Conservation (phyloP, 2,113 vertebrate species). For the Channa maculata region DNA sequence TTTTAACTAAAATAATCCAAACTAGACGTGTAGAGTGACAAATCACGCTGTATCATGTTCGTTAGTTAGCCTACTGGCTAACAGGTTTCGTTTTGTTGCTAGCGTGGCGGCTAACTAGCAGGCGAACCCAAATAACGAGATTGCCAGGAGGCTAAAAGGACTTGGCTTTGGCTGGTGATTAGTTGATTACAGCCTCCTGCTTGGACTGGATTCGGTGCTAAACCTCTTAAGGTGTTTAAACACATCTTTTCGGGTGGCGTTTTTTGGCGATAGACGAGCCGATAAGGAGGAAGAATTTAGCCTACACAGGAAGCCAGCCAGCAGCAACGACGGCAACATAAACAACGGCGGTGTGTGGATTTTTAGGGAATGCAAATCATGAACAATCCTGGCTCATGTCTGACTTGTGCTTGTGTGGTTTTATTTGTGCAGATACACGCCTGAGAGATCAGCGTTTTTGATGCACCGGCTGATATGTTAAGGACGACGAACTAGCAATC, state of each 20-base stretch:
- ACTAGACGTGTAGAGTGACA: not conserved
- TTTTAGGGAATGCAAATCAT: constrained; percentile 14
- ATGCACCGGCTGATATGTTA: not conserved
- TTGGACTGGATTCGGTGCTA: constrained; percentile 8
- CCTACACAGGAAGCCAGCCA: constrained; percentile 65
- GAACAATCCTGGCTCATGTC: constrained; percentile 10
- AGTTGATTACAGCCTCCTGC: not conserved
- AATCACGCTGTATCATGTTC: not conserved
- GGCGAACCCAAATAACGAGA: constrained; percentile 41
- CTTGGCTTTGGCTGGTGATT: constrained; percentile 24
- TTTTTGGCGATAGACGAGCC: constrained; percentile 42
- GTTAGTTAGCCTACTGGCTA: constrained; percentile 66
- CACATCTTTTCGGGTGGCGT: constrained; percentile 15
- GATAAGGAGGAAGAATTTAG: constrained; percentile 37
- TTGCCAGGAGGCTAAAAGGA: constrained; percentile 30
- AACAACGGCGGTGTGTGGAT: constrained; percentile 48
- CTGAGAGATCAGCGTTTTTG: constrained; percentile 7
- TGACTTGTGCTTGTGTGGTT: not conserved
- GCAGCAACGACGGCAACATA: constrained; percentile 40
- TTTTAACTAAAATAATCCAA: not conserved
- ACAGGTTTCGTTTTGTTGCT: constrained; percentile 55
- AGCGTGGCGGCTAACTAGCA: constrained; percentile 69
- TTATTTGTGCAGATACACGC: constrained; percentile 8
- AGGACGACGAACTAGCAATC: not conserved
- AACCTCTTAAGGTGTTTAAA: constrained; percentile 13